Evolutionary conservation across 2,888 invertebrate species (phyloP).

Genomic region (Eupelmus urozonus): DNA sequence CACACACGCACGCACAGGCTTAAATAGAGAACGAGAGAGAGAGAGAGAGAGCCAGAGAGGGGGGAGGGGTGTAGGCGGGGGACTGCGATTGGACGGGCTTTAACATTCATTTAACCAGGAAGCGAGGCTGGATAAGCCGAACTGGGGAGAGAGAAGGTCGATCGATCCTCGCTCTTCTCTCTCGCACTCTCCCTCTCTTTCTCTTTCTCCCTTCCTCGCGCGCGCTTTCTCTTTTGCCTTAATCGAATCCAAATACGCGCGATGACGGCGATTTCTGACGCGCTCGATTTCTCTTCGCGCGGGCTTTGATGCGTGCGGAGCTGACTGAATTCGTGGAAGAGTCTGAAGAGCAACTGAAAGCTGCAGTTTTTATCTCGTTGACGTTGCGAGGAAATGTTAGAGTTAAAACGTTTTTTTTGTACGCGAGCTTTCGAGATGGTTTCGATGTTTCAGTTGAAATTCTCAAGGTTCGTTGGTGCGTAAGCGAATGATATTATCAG

Average conservation of each 20-base stretch:
- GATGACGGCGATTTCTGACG: conserved; percentile 36
- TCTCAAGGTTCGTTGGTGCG: too few relatives aligned
- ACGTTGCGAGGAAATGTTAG: too few relatives aligned
- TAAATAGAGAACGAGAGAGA: conserved; percentile 24
- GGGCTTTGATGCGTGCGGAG: too few relatives aligned
- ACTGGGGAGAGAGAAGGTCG: conserved; percentile 22
- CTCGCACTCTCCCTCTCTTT: conserved; percentile 50
- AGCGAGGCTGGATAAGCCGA: conserved; percentile 32
- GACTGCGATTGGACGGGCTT: conserved; percentile 35
- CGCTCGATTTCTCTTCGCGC: conserved; percentile 5
- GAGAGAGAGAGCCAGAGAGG: conserved; percentile 17
- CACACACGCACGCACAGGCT: too few relatives aligned
- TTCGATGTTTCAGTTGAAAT: too few relatives aligned
- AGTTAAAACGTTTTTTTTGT: too few relatives aligned
- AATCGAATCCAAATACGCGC: conserved; percentile 54
- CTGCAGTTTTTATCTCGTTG: too few relatives aligned
- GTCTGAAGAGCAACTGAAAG: too few relatives aligned
- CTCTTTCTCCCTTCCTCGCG: conserved; percentile 37
- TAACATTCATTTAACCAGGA: conserved; percentile 51
- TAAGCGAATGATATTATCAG: too few relatives aligned
- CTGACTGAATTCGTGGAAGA: too few relatives aligned
- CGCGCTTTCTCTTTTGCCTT: conserved; percentile 53
- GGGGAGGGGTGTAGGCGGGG: conserved; percentile 27
- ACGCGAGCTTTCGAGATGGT: too few relatives aligned
- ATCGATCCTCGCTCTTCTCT: conserved; percentile 36